phyloP scores from a whole-genome alignment of 2,113 vertebrate genomes.

The Ochotona princeps region DNA sequence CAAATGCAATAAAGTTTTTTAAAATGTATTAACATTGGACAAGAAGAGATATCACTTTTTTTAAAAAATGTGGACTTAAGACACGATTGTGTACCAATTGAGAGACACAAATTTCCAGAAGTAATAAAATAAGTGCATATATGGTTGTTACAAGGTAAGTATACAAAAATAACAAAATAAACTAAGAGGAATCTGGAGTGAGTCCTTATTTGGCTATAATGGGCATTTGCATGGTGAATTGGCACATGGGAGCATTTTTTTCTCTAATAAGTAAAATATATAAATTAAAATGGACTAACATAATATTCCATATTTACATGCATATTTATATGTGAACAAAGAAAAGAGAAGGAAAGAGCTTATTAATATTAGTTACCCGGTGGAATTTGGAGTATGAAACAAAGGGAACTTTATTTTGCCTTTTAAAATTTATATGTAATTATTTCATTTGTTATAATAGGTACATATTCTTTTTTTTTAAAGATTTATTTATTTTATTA shows the following conservation, averaged over 20 bases:
- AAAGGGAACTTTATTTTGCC: background rate
- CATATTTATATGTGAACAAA: background rate
- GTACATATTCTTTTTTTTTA: too few relatives aligned
- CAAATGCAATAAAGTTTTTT: background rate
- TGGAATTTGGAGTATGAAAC: background rate
- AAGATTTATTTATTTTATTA: too few relatives aligned
- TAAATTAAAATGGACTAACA: too few relatives aligned
- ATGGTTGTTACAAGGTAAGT: background rate
- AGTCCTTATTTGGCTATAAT: too few relatives aligned
- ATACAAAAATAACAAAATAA: background rate
- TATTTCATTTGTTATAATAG: background rate
- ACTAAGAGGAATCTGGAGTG: too few relatives aligned
- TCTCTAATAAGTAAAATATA: too few relatives aligned
- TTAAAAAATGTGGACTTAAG: background rate
- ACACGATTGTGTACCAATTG: background rate
- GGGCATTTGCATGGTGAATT: too few relatives aligned
- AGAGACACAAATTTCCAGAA: background rate
- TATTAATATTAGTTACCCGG: background rate
- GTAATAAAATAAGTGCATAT: background rate
- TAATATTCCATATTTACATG: background rate
- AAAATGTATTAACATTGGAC: background rate
- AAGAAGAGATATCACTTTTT: background rate
- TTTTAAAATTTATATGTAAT: background rate
- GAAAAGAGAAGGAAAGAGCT: background rate
- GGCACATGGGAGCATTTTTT: too few relatives aligned